Evolutionary conservation across 2,797 vertebrate genomes (phyloP), one percentile per base, ranked within the genome.

Genomic region (Gobio occitaniae): DNA sequence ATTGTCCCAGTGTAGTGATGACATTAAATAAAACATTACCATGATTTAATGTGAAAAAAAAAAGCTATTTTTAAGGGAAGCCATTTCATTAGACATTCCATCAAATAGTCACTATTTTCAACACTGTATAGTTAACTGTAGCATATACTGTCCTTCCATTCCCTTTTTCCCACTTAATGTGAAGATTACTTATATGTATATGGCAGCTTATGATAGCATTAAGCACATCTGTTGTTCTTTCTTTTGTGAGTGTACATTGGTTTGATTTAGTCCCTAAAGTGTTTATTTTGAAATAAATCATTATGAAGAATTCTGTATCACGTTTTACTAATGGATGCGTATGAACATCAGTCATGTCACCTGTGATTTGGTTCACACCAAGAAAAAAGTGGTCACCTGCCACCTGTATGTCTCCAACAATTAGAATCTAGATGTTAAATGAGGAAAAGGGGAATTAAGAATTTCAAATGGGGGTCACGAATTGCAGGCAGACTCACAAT

Each of bases 81-180:
- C 54, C 10, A 10, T 82, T 72, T 32, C 16, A 56, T 44, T 44
- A 19, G 3, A 65, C 25, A 72, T 72, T 48, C 38, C 25, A 38
- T 65, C 10, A 52, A 75, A 75, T 50, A 32, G 44, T 17, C 38
- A 36, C 21, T 38, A 50, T 61, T 65, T 50, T 56, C 47, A 54
- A 47, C 21, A 56, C 38, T 61, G 69, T 72, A 61, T 9, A 86
- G 52, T 61, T 81, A 61, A 71, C n/a, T 74, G 48, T 76, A 21
- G 56, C 41, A 93, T 93, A 92, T 94, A 92, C 94, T 91, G 90
- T 77, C 92, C 90, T 91, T 79, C 76, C 89, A 88, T 50, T 47
- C 15, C 15, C 86, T 66, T 76, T 65, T 78, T 87, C 88, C 88
- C 89, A 86, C 83, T 88, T 86, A 87, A 77, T 92, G 74, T 91